Base-by-base conservation (phyloP, 2,888 invertebrate species). In the Phalera bucephala region DNA sequence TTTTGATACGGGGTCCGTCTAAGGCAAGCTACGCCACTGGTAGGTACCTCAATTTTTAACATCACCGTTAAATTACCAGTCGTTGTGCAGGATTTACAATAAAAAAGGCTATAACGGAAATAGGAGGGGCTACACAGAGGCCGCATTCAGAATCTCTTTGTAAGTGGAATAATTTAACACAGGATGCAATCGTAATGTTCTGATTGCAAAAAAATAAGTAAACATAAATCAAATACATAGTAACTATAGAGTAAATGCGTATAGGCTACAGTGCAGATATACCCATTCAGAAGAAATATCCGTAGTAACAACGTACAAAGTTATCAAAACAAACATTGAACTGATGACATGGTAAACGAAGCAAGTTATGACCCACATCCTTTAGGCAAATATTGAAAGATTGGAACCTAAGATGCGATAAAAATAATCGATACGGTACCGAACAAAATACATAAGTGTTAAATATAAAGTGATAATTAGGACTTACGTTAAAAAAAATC, bases 301-400 rank as follows among this genome's bases (percentile, higher is more conserved):
- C 5, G 42, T 31, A 31, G 10, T 37, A 45, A 46, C 47, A 62
- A 45, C 45, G 44, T 41, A 55, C 42, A 46, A 69, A 68, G 69
- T 78, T 81, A 86, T 75, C 85, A 86, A 87, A 88, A 88, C 85
- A 87, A 87, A 87, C 87, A 87, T 68, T 79, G 79, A 77, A 83
- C 62, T 83, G 86, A 80, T 86, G 86, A 86, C 86, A 87, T 80
- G 82, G 78, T 77, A 72, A 72, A 77, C 75, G 72, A 71, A 66
- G 66, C 70, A 71, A 64, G 62, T 68, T 63, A 52, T 52, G 56
- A 59, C 43, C 46, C 50, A 51, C 40, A 56, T 64, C 46, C 52
- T 51, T 31, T 45, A 27, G 40, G 27, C 21, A 38, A 33, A 46
- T 40, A 17, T 2, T 35, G 19, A 35, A 26, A 23, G 5, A 35